A percentile compares a stretch with the other conserved stretches of the same genome.
Conservation (phyloP, 1,140 invertebrate genomes). For the Ceratoteleas bidentatus region DNA sequence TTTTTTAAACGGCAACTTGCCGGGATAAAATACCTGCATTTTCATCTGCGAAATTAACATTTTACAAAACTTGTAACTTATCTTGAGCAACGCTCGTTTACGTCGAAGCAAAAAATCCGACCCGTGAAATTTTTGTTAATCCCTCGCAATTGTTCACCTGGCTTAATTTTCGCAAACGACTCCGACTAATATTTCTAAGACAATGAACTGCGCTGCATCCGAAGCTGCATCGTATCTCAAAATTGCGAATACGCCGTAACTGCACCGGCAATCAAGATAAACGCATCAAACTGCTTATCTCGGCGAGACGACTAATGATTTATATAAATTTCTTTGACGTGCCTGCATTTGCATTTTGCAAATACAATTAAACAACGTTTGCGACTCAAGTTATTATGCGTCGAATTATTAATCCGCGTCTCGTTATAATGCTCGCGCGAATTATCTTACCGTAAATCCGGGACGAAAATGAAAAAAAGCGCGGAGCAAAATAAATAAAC, state of each 20-base stretch:
- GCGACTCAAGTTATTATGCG: constrained; percentile 37
- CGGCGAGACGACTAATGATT: constrained; percentile 16
- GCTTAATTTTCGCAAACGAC: not conserved
- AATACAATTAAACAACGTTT: constrained; percentile 18
- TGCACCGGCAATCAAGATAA: constrained; percentile 1
- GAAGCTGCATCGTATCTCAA: not conserved
- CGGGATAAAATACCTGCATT: no score
- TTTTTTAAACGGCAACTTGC: no score
- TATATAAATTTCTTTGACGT: constrained; percentile 36
- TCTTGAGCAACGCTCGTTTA: no score
- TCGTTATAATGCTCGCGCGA: constrained; percentile 36
- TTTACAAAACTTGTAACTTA: no score
- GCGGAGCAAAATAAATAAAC: constrained; percentile 35
- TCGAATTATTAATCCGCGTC: constrained; percentile 30
- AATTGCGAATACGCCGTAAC: not conserved
- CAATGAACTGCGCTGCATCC: not conserved
- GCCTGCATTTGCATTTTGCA: constrained; percentile 11
- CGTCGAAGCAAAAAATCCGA: not conserved
- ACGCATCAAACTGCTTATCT: not conserved
- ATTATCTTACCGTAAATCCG: constrained; percentile 44
- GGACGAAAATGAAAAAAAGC: constrained; percentile 19
- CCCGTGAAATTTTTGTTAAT: constrained; percentile 4
- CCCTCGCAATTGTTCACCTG: not conserved
- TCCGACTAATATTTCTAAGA: constrained; percentile 9
- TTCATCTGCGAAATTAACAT: no score